Base-by-base conservation (phyloP, 2,888 invertebrate genomes). In the Cepaea hortensis region DNA sequence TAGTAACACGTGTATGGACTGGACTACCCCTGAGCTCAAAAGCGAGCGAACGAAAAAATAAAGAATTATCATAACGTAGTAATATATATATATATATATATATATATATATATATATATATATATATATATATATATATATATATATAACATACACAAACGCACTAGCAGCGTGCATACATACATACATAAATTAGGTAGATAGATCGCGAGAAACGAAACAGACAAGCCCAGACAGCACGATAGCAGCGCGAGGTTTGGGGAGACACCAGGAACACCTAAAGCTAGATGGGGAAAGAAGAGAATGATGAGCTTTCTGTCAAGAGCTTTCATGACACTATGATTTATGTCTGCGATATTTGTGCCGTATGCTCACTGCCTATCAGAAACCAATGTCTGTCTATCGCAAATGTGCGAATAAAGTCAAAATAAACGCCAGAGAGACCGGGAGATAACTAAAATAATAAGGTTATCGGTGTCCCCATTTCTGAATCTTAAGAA, bases 391-490 rank as follows among this genome's bases (percentile, higher is more conserved):
- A 23, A n/a, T 55, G 82, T 82, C 82, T 61, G 3, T 9, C 61
- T 73, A 82, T 82, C 82, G 7, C 55, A 18, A 70, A 70, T 73
- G 82, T 61, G 73, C 23, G 73, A 50, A 18, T 55, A 73, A 70
- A 72, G 73, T 50, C 79, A 82, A 82, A 82, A 82, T 70, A 82
- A 82, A 82, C 68, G 3, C 23, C 35, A 6, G 18, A 18, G 72
- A 79, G n/a, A 72, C 62, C 50, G 55, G 70, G 18, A 50, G 82
- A 82, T 82, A 72, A 82, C n/a, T 20, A 35, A 72, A 72, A 72
- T 73, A 82, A 82, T 73, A 73, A 73, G 72, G 82, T 82, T 82
- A 82, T 82, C 82, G 15, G 55, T 18, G 35, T 72, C 73, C 46
- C 48, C 15, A 50, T 82, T 72, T 72, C 9, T 35, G 55, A 82